These are phyloP conservation scores for Calidris pygmaea DNA, from an alignment of 2,113 vertebrate species.

Conservation along the genomic window DNA sequence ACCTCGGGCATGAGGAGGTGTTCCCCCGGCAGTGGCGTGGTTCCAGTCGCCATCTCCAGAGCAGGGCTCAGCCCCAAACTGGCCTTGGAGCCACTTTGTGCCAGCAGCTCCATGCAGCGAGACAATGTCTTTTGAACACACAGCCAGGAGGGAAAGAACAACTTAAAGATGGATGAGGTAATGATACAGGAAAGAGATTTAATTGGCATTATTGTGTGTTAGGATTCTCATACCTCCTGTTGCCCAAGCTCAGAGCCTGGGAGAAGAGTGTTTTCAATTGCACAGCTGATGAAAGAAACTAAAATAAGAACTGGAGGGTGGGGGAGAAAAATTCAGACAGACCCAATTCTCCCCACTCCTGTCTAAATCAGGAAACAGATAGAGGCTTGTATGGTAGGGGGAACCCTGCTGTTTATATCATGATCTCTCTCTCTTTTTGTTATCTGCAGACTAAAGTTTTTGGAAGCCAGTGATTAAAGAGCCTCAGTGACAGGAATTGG, in stretches of 20 bases:
- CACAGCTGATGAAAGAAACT: conserved; percentile 20
- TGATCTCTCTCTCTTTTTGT: not conserved
- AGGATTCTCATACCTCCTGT: not conserved
- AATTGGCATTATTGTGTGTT: not conserved
- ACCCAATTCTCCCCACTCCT: not conserved
- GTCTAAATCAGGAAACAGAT: conserved; percentile 16
- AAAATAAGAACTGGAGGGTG: conserved; percentile 12
- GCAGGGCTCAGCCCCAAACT: not conserved
- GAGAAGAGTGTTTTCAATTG: conserved; percentile 11
- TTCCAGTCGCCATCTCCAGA: not conserved
- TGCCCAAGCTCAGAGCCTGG: not conserved
- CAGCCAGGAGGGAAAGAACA: not conserved
- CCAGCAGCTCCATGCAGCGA: not conserved
- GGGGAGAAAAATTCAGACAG: not conserved
- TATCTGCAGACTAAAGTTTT: not conserved
- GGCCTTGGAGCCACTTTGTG: not conserved
- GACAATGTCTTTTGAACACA: not conserved
- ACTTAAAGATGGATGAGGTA: not conserved
- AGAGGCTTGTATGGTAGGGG: not conserved
- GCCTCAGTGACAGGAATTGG: not conserved
- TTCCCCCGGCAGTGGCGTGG: fast-evolving
- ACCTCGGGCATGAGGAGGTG: not conserved
- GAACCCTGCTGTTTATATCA: not conserved
- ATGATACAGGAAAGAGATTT: not conserved
- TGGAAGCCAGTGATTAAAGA: not conserved